Percentiles rank a stretch among this genome's conserved stretches.
Conservation (phyloP, 2,113 vertebrate species). For the Eidolon helvum region DNA sequence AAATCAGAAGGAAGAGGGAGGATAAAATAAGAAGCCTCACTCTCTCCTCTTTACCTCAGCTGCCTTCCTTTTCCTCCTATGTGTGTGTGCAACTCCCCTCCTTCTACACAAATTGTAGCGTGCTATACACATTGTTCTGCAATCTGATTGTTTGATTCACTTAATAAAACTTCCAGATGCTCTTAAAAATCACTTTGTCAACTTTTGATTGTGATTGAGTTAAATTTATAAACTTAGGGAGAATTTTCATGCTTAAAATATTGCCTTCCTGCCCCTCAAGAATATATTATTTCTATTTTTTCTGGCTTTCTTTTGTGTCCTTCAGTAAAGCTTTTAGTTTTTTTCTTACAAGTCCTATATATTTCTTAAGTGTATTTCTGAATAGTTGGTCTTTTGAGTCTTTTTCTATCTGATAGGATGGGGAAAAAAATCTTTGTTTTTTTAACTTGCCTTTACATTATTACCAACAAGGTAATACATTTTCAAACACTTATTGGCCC, state of each 20-base stretch:
- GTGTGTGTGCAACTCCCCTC: not conserved
- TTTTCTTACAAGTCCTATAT: not conserved
- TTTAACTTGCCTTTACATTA: not conserved
- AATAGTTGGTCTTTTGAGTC: not conserved
- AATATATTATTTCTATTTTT: not conserved
- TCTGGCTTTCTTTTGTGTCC: not conserved
- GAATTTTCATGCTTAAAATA: not conserved
- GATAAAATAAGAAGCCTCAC: not conserved
- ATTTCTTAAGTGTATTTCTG: slow-evolving; percentile 5
- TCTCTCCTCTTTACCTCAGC: not conserved
- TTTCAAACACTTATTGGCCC: not conserved
- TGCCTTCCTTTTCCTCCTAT: too few relatives aligned
- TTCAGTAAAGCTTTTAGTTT: slow-evolving; percentile 8
- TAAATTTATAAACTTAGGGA: not conserved
- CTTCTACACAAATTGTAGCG: not conserved
- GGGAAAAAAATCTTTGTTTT: not conserved
- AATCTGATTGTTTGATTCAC: not conserved
- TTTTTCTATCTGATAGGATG: not conserved
- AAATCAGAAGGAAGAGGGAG: not conserved
- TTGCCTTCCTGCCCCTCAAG: not conserved
- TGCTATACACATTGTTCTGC: not conserved
- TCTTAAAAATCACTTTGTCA: slow-evolving; percentile 9
- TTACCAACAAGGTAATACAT: not conserved
- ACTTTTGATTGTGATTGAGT: not conserved
- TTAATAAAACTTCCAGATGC: slow-evolving; percentile 1